phyloP scores from a whole-genome alignment of 2,888 invertebrate species.

The Miltochrista miniata region DNA sequence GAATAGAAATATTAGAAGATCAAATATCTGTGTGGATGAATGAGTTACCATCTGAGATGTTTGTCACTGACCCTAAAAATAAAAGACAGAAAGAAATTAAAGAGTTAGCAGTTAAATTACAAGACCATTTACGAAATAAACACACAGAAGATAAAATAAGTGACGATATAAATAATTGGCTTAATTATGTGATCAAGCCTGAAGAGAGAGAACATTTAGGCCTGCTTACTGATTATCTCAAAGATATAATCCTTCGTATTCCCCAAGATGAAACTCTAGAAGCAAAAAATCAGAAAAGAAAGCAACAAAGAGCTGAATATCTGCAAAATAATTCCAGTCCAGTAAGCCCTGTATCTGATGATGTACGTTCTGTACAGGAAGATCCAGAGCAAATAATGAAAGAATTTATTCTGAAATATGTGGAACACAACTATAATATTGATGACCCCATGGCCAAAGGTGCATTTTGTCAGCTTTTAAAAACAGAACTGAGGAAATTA shows the following conservation, averaged over 20 bases:
- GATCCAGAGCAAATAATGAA: conserved; percentile 48
- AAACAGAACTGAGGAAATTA: conserved; percentile 50
- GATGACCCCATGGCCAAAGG: conserved; percentile 49
- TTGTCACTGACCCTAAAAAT: conserved; percentile 29
- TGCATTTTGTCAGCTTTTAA: conserved; percentile 50
- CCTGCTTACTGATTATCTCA: conserved; percentile 41
- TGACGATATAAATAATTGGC: conserved; percentile 45
- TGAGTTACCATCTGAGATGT: conserved; percentile 49
- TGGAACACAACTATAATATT: conserved; percentile 51
- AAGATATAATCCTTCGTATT: conserved; percentile 39
- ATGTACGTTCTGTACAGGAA: conserved; percentile 7
- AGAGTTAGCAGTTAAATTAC: conserved; percentile 46
- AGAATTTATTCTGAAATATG: conserved; percentile 52
- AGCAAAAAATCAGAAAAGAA: conserved; percentile 22
- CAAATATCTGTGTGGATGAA: conserved; percentile 61
- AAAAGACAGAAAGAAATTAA: conserved; percentile 38
- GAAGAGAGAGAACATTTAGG: conserved; percentile 37
- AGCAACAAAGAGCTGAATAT: conserved; percentile 21
- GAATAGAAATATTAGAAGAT: conserved; percentile 51
- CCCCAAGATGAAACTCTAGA: conserved; percentile 46
- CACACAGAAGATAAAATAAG: conserved; percentile 37
- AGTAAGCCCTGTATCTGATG: background rate
- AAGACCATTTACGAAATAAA: conserved; percentile 38
- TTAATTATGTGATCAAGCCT: conserved; percentile 40
- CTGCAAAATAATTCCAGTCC: conserved; percentile 2